phyloP scores from a whole-genome alignment of 2,113 vertebrate species.

The Crotalus tigris region DNA sequence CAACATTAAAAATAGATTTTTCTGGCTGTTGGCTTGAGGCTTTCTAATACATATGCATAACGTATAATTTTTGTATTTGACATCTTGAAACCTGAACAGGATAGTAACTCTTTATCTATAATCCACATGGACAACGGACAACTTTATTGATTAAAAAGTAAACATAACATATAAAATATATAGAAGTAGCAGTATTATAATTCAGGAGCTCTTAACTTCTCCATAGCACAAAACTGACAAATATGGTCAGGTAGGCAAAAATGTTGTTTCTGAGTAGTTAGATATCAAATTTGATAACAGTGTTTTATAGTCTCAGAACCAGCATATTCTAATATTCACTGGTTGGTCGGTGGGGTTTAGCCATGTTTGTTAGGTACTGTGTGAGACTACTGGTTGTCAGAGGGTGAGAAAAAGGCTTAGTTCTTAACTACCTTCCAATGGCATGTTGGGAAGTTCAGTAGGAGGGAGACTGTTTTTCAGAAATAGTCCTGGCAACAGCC shows the following conservation, averaged over 20 bases:
- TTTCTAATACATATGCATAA: background rate
- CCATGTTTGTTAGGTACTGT: background rate
- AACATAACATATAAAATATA: background rate
- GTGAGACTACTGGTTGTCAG: background rate
- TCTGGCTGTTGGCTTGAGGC: background rate
- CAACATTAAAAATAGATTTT: background rate
- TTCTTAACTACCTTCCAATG: background rate
- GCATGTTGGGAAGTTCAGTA: background rate
- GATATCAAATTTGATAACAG: background rate
- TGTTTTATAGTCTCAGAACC: background rate
- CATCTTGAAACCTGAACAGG: background rate
- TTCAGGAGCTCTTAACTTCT: background rate
- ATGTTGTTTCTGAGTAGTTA: background rate
- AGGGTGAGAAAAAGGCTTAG: background rate
- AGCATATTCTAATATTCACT: background rate
- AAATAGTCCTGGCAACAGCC: background rate
- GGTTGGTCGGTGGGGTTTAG: background rate
- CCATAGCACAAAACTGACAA: background rate
- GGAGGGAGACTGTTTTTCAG: background rate
- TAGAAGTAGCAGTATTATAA: background rate
- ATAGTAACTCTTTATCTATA: background rate
- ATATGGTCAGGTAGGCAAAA: background rate
- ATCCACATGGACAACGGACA: background rate
- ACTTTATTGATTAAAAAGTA: background rate
- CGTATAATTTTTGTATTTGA: background rate